These are phyloP conservation scores for Cephalotes varians DNA, from an alignment of 2,888 invertebrate species.

Conservation along the genomic window DNA sequence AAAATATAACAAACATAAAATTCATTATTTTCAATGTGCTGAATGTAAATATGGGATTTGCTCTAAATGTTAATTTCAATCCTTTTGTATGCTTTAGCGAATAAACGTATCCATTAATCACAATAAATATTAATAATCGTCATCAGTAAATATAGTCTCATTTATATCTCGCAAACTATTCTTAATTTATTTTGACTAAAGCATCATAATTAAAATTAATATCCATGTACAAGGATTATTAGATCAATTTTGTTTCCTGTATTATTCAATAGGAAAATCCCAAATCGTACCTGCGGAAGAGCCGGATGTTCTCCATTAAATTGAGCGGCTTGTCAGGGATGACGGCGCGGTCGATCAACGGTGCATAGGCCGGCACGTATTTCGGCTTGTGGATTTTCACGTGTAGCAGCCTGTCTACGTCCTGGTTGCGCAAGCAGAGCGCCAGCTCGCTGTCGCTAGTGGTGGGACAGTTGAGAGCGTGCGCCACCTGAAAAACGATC, in stretches of 20 bases:
- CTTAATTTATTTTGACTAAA: not conserved
- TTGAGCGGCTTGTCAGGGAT: constrained; percentile 93
- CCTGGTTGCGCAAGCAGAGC: constrained; percentile 87
- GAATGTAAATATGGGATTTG: not conserved
- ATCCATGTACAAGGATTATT: not conserved
- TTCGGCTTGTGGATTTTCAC: constrained; percentile 87
- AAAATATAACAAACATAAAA: too few species aligned
- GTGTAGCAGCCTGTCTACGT: constrained; percentile 79
- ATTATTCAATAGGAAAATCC: not conserved
- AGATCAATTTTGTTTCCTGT: not conserved
- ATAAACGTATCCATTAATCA: not conserved
- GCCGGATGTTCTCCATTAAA: constrained; percentile 91
- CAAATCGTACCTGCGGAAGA: constrained; percentile 90
- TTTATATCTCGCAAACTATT: not conserved
- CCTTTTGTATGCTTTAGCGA: not conserved
- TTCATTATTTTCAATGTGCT: not conserved
- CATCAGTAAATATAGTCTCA: not conserved
- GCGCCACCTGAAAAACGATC: constrained; percentile 87
- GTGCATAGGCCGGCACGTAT: constrained; percentile 95
- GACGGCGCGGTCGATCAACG: constrained; percentile 94
- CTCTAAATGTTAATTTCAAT: not conserved
- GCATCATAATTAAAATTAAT: not conserved
- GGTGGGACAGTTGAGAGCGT: constrained; percentile 92
- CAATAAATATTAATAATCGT: not conserved
- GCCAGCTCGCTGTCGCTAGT: constrained; percentile 87